Conservation (phyloP, 2,888 invertebrate species). For the Hirtodrosophila cameraria region DNA sequence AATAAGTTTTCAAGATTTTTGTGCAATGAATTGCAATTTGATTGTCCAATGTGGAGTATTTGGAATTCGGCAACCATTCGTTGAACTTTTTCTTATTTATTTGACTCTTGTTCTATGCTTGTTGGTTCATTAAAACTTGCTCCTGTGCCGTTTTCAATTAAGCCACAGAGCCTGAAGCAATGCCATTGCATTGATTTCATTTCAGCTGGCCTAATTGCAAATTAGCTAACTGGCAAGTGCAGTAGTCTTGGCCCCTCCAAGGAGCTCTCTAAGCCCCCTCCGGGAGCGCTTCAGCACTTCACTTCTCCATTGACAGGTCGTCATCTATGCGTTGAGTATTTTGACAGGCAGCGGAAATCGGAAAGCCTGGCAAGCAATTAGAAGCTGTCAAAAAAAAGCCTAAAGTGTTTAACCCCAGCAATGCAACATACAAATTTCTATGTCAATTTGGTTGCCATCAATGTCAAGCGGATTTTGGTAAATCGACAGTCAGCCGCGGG, state of each 20-base stretch:
- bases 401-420: slow-evolving; percentile 52
- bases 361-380: slow-evolving; percentile 66
- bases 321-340: slow-evolving; percentile 33
- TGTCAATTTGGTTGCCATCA: slow-evolving; percentile 75
- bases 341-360: slow-evolving; percentile 64
- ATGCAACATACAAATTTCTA: slow-evolving; percentile 56
- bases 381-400: slow-evolving; percentile 59
- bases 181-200: slow-evolving; percentile 68
- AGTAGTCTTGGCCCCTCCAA: slow-evolving; percentile 8
- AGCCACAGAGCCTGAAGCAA: slow-evolving; percentile 43
- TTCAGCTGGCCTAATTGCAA: slow-evolving; percentile 70
- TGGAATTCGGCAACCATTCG: background rate
- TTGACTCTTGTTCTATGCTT: slow-evolving; percentile 23
- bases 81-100: background rate
- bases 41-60: slow-evolving; percentile 18
- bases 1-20: too few relatives aligned
- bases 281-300: too few relatives aligned
- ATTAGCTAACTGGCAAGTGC: slow-evolving; percentile 58
- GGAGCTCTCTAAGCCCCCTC: background rate
- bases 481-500: slow-evolving; percentile 33
- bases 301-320: background rate
- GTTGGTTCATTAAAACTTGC: slow-evolving; percentile 70
- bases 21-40: too few relatives aligned
- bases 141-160: slow-evolving; percentile 68
- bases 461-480: slow-evolving; percentile 61